These are phyloP conservation scores for Chrysemys picta DNA, from an alignment of 2,113 vertebrate species.

Conservation along the genomic window DNA sequence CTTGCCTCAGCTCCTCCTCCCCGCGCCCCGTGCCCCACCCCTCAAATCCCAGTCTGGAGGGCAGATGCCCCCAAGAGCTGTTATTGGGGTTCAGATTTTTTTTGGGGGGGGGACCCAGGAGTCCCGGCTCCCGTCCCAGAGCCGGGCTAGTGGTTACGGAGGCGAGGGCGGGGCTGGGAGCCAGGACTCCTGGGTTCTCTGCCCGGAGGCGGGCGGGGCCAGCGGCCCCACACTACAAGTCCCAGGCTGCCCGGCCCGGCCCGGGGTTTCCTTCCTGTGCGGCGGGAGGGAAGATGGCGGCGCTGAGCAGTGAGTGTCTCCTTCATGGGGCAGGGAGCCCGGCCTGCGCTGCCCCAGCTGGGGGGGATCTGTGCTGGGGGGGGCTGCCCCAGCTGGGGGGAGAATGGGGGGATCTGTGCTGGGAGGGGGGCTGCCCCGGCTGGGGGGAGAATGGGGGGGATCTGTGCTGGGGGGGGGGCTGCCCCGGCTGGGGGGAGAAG, in stretches of 20 bases:
- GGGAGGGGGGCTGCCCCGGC: too few relatives aligned
- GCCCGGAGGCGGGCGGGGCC: not conserved
- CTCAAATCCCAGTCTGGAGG: not conserved
- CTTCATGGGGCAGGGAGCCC: not conserved
- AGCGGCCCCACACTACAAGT: not conserved
- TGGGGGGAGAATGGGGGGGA: too few relatives aligned
- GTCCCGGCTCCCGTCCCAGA: too few relatives aligned
- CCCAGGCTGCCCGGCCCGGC: not conserved
- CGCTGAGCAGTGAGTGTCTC: not conserved
- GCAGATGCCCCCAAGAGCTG: too few relatives aligned
- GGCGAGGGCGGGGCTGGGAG: accelerated
- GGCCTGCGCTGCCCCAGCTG: not conserved
- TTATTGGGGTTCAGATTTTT: too few relatives aligned
- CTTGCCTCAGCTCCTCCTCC: not conserved
- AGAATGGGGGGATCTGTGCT: too few relatives aligned
- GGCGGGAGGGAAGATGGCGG: not conserved
- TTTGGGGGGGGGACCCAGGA: too few relatives aligned
- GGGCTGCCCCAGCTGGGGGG: not conserved
- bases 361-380: too few relatives aligned
- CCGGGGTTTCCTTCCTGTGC: not conserved
- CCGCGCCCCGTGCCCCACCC: not conserved
- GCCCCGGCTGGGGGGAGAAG: not conserved
- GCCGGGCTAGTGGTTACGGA: too few relatives aligned
- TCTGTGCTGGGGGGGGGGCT: too few relatives aligned
- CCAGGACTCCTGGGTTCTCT: not conserved